Evolutionary conservation across 1,140 invertebrate genomes (phyloP).

Genomic region (Polyergus mexicanus): DNA sequence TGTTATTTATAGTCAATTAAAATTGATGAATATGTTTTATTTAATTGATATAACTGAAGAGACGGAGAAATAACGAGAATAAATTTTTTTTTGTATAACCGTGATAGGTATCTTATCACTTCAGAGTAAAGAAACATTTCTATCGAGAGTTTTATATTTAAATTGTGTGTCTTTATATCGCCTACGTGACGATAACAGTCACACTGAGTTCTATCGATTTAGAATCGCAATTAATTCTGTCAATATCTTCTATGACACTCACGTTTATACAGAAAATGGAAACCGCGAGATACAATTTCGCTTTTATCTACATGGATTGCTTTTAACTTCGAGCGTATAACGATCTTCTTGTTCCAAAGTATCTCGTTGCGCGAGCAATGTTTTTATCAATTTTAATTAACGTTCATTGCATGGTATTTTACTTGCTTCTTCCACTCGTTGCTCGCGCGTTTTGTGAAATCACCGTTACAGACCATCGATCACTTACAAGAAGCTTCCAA

Average conservation of each 20-base stretch:
- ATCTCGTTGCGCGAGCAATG: slow-evolving; percentile 4
- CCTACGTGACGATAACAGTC: not conserved
- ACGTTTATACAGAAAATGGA: slow-evolving; percentile 1
- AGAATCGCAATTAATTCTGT: not conserved
- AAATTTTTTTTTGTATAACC: not conserved
- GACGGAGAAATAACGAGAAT: not conserved
- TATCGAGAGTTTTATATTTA: not conserved
- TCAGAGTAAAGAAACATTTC: not conserved
- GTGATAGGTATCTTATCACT: not conserved
- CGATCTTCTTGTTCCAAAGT: slow-evolving; percentile 11
- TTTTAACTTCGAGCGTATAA: slow-evolving; percentile 17
- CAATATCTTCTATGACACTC: not conserved
- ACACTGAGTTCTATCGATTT: not conserved
- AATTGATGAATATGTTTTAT: not conserved
- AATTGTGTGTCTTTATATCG: not conserved
- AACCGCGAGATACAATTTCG: slow-evolving; percentile 36
- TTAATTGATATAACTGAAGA: not conserved
- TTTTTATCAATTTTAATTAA: slow-evolving; percentile 74
- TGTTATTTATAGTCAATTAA: no score
- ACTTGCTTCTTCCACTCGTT: slow-evolving; percentile 57
- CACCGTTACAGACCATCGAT: slow-evolving; percentile 37
- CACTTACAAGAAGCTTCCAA: slow-evolving; percentile 39
- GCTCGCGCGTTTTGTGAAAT: slow-evolving; percentile 43
- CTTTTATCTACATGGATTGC: slow-evolving; percentile 40
- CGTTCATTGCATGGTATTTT: slow-evolving; percentile 68